Evolutionary conservation across 1,140 invertebrate species (phyloP), one percentile per base, ranked within the genome.

Genomic region (Ceratoteleas bidentatus): DNA sequence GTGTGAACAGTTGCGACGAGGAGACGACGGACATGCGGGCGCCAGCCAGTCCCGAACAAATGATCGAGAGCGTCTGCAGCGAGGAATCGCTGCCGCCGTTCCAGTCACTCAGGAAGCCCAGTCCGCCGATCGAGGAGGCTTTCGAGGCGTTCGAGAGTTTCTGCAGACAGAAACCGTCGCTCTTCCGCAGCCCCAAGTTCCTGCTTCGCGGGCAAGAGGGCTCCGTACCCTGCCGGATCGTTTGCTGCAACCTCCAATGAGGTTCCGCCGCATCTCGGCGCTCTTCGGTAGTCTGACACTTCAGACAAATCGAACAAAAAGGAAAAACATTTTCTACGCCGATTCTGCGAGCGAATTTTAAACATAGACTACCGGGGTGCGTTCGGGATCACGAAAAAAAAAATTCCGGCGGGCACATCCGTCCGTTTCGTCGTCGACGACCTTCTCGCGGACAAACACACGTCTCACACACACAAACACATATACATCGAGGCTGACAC

Each of bases 141-240:
- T 87, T 89, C n/a, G 91, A 92, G 49, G 88, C 85, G 45, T 91
- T 91, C 36, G 91, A 92, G 66, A 91, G 88, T 61, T 91, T 68
- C 62, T 89, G 90, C 81, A 87, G 70, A 11, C 86, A 86, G 5
- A 89, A 87, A 53, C 32, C 77, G 0, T 84, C 83, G 45, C 62
- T 84, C 4, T 88, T 50, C 85, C 14, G 80, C 85, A 36, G 66
- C 79, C 64, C 76, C 40, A 76, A 87, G 62, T 81, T 86, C 81
- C 60, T 83, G 61, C 57, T 68, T 16, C 52, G 58, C 24, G 79
- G 49, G 7, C 76, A 82, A 36, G 90, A 91, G 11, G 79, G 81
- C 32, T 69, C 85, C 0, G 70, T 90, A 74, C 88, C 88, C 3
- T 90, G 90, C 68, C 88, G 79, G 62, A 87, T 88, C 9, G 85